Base-by-base conservation (phyloP, 2,113 vertebrate genomes). In the Pogonocichla stellata region DNA sequence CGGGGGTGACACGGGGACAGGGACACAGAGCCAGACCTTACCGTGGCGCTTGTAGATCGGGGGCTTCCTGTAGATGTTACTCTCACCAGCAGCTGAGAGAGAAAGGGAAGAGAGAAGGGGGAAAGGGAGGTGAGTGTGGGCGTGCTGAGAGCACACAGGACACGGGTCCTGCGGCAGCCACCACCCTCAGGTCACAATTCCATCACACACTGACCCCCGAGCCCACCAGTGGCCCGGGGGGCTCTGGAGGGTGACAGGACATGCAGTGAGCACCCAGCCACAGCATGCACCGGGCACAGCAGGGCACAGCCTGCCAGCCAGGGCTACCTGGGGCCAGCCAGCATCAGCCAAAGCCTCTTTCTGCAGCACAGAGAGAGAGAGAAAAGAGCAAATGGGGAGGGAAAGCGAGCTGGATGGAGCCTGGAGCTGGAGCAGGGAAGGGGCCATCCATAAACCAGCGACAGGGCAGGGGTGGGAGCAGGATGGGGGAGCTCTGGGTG, bases 41-140 rank as follows among this genome's bases (percentile, higher is more conserved):
- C 99, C 99, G 97, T 99, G 98, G 97, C 98, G 98, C 97, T 98
- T 99, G 98, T 99, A 99, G 99, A 99, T 99, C 97, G 99, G 99
- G 19, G 99, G 99, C 93, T 99, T 99, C 98, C 99, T 98, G 98
- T 99, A 99, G 99, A 99, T 99, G 98, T 99, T 99, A 95, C 99
- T 99, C 90, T 99, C 99, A 86, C 98, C 99, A 74, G 99, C 98
- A 97, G 99, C 98, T 99, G 98, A 94, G 98, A 96, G 91, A 86
- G 93, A 61, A 94, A 90, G 40, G 79, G 50, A 51, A 50, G 80
- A n/a, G 80, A 78, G 73, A 91, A 86, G 34, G 64, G 77, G 85
- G 45, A 71, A 71, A 62, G 87, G 84, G 92, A 94, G 93, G 70
- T 96, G 91, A 98, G 90, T 62, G 15, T 4, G 88, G 90, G 50